These are phyloP conservation scores for Parnassius mnemosyne DNA, from an alignment of 2,888 invertebrate species.

Conservation along the genomic window DNA sequence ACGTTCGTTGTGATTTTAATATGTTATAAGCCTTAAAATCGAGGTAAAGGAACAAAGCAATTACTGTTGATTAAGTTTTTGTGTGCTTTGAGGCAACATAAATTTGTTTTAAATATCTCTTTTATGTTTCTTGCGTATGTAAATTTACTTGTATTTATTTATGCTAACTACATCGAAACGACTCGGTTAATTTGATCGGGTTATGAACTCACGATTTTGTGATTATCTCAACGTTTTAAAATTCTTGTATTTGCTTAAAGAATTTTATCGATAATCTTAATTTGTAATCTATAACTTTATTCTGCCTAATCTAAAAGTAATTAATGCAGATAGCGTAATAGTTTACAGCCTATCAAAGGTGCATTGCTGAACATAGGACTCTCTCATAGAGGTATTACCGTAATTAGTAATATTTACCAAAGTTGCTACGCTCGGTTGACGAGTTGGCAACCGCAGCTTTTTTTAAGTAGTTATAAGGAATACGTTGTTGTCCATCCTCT, in stretches of 20 bases:
- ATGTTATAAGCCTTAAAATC: constrained; percentile 11
- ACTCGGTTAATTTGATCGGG: background rate
- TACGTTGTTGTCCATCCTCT: too few relatives aligned
- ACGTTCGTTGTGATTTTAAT: background rate
- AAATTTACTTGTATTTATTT: constrained; percentile 2
- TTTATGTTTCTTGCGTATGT: constrained; percentile 1
- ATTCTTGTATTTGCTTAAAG: background rate
- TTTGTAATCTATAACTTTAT: too few relatives aligned
- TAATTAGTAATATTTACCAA: too few relatives aligned
- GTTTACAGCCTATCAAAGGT: too few relatives aligned
- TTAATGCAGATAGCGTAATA: too few relatives aligned
- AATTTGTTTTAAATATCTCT: constrained; percentile 5
- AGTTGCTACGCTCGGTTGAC: too few relatives aligned
- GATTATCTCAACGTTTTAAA: background rate
- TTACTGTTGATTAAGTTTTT: constrained; percentile 6
- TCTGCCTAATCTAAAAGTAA: too few relatives aligned
- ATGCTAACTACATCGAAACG: constrained; percentile 1
- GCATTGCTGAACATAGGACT: too few relatives aligned
- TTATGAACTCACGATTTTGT: background rate
- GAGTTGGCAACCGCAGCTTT: too few relatives aligned
- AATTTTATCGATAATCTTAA: background rate
- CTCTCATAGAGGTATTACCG: too few relatives aligned
- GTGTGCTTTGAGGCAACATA: constrained; percentile 1
- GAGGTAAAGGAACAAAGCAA: constrained; percentile 14
- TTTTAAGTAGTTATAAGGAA: too few relatives aligned